Percentiles rank a stretch among this genome's conserved stretches.
These are phyloP conservation scores for Oncopeltus fasciatus DNA, from an alignment of 1,140 invertebrate genomes.

Conservation along the genomic window DNA sequence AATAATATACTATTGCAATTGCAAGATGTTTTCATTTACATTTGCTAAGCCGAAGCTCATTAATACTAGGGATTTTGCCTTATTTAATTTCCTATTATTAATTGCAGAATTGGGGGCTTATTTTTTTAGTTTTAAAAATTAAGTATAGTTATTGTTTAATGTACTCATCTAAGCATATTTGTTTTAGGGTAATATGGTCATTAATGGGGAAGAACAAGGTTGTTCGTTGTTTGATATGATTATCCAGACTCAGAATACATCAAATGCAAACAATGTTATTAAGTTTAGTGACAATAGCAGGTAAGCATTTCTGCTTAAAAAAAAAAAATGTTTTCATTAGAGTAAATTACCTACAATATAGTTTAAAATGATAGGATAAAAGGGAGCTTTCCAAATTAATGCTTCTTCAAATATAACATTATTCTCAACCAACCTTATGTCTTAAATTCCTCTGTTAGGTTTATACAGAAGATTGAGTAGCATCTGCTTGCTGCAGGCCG, in stretches of 20 bases:
- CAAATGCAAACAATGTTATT: conserved; percentile 90
- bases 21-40: too few relatives aligned
- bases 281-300: conserved; percentile 96
- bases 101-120: too few relatives aligned
- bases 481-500: too few relatives aligned
- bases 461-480: too few relatives aligned
- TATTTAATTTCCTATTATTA: too few relatives aligned
- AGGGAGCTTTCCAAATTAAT: background rate
- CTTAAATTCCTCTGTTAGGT: background rate
- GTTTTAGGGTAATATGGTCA: conserved; percentile 66
- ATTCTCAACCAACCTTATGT: background rate
- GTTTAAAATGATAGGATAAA: background rate
- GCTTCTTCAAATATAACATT: background rate
- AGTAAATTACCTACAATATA: too few relatives aligned
- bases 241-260: conserved; percentile 68
- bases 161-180: conserved; percentile 29
- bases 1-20: too few relatives aligned
- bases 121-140: too few relatives aligned
- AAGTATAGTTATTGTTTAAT: too few relatives aligned
- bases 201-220: conserved; percentile 63
- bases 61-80: too few relatives aligned
- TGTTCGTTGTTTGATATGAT: conserved; percentile 86
- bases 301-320: conserved; percentile 38
- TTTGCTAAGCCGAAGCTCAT: too few relatives aligned
- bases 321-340: too few relatives aligned